Base-by-base conservation (phyloP, 2,888 invertebrate genomes). In the Lathronympha strigana region DNA sequence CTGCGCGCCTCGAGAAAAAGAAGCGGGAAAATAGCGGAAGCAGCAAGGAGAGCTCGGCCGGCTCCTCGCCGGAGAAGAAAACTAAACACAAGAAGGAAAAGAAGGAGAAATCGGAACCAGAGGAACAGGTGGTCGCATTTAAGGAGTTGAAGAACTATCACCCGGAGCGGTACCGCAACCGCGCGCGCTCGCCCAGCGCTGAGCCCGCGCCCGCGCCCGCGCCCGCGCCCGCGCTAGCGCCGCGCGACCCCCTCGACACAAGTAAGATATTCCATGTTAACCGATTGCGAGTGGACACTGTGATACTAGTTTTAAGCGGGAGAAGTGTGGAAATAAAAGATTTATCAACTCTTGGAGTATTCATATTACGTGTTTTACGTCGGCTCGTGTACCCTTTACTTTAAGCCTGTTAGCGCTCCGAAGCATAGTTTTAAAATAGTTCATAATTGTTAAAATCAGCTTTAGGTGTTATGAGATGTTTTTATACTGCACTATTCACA, bases 141-240 rank as follows among this genome's bases (percentile, higher is more conserved):
- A 94, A 94, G 80, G 94, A 93, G 75, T 84, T 93, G 43, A 93
- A 93, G 77, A 91, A 90, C 71, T 92, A 92, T 72, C 87, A 91
- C 78, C 93, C 93, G 84, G 93, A 93, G 76, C 92, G 94, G 62
- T 95, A 95, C 88, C 92, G 95, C 63, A 95, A 95, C 82, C 90
- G 93, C 70, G 93, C 93, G 69, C 92, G 90, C 72, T 94, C 93
- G 25, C 90, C 92, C 75, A 95, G 93, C 82, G 94, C 93, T 31
- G 93, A 93, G 72, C 82, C 72, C 36, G 50, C 64, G 55, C 70
- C 69, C 25, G 75, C 70, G 28, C 69, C 55, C 75, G 38, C 69
- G 68, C 76, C 77, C 38, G 71, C 17, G 1, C 36, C 33, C 23
- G 54, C 4, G 5, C 4, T 23, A 1, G 11, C 72, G 5, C 1